These are phyloP conservation scores for Pachydiplax longipennis DNA, from an alignment of 2,888 invertebrate genomes.

Conservation along the genomic window DNA sequence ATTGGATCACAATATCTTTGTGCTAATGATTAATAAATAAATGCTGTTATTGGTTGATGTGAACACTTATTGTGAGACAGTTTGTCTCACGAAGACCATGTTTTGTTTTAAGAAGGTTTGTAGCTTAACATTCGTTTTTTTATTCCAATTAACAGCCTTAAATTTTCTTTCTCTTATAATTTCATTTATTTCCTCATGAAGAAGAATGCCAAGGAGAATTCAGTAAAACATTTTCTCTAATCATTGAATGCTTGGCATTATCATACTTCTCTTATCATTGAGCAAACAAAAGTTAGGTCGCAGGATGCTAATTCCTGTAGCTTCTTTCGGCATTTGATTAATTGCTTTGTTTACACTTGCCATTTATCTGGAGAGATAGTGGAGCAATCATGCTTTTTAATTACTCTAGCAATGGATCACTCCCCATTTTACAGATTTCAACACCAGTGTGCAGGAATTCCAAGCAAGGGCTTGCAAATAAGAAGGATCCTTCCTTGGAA, in stretches of 20 bases:
- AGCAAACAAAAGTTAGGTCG: background rate
- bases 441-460: slow-evolving; percentile 41
- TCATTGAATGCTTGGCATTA: background rate
- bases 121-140: background rate
- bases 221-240: background rate
- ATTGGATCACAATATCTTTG: slow-evolving; percentile 1
- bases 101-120: background rate
- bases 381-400: slow-evolving; percentile 19
- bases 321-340: background rate
- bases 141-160: background rate
- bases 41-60: slow-evolving; percentile 6
- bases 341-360: slow-evolving; percentile 6
- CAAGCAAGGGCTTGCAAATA: slow-evolving; percentile 26
- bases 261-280: slow-evolving; percentile 10
- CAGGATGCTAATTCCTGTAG: background rate
- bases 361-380: slow-evolving; percentile 23
- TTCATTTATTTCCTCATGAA: background rate
- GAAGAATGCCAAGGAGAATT: background rate
- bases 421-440: slow-evolving; percentile 42
- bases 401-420: slow-evolving; percentile 17
- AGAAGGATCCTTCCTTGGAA: slow-evolving; percentile 30
- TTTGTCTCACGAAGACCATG: slow-evolving; percentile 16
- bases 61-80: slow-evolving; percentile 28
- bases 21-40: slow-evolving; percentile 43
- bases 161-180: background rate